Conservation (phyloP, 2,113 vertebrate species). For the Sinocyclocheilus maitianheensis region DNA sequence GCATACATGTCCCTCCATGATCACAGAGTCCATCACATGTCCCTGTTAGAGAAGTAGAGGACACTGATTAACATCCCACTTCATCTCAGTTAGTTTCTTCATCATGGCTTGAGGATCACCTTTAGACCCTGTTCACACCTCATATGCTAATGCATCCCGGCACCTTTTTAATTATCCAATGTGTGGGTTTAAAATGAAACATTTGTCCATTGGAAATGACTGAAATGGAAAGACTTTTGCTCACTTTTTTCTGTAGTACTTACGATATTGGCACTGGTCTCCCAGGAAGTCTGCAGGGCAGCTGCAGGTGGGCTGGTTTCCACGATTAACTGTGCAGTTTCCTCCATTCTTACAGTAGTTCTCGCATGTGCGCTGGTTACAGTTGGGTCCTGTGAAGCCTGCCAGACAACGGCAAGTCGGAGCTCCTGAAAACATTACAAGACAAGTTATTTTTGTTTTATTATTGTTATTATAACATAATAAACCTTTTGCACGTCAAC, state of each 20-base stretch:
- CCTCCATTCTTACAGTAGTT: constrained; percentile 89
- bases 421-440: constrained; percentile 74
- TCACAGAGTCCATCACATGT: constrained; percentile 86
- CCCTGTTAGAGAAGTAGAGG: constrained; percentile 66
- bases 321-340: constrained; percentile 87
- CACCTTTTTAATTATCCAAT: background rate
- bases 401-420: constrained; percentile 92
- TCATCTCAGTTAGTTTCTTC: background rate
- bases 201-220: background rate
- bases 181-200: background rate
- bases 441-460: background rate
- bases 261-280: constrained; percentile 93
- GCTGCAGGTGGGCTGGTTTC: constrained; percentile 92
- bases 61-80: background rate
- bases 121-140: background rate
- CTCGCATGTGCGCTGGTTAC: constrained; percentile 86
- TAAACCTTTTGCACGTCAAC: too few relatives aligned
- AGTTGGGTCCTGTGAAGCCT: constrained; percentile 89
- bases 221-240: background rate
- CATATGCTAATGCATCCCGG: background rate
- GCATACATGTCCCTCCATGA: constrained; percentile 85
- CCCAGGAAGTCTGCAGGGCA: constrained; percentile 84
- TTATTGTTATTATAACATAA: background rate
- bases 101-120: background rate
- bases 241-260: constrained; percentile 65